These are phyloP conservation scores for Panulirus ornatus DNA, from an alignment of 1,140 invertebrate species.

Conservation along the genomic window DNA sequence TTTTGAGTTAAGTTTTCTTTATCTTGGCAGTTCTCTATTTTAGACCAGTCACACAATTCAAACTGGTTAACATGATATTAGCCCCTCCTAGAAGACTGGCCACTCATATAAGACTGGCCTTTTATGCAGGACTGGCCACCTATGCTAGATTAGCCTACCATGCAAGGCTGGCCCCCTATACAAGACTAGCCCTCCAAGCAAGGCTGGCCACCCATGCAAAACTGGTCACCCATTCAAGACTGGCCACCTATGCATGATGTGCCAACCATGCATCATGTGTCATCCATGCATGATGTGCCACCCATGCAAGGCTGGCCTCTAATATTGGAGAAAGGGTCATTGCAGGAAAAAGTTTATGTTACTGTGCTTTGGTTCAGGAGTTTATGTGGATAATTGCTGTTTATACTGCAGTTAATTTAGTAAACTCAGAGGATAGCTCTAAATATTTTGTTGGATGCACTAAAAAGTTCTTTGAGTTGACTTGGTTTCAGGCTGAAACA, in stretches of 20 bases:
- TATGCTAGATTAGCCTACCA: not conserved
- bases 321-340: not conserved
- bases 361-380: conserved; percentile 4
- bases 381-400: conserved; percentile 12
- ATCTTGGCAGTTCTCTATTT: not conserved
- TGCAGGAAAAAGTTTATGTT: not conserved
- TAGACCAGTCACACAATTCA: not conserved
- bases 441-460: not conserved
- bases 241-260: not conserved
- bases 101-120: not conserved
- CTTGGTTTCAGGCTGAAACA: not conserved
- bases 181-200: not conserved
- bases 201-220: not conserved
- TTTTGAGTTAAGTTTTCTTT: not conserved
- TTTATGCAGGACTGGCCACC: not conserved
- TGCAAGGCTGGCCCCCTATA: not conserved
- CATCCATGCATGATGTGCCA: not conserved
- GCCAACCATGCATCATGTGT: not conserved
- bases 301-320: not conserved
- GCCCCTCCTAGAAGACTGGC: not conserved
- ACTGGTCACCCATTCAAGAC: too few species aligned
- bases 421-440: not conserved
- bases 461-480: not conserved
- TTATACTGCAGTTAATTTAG: conserved; percentile 3
- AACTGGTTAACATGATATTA: not conserved